phyloP scores from a whole-genome alignment of 2,797 vertebrate species.

The Mallotus villosus region DNA sequence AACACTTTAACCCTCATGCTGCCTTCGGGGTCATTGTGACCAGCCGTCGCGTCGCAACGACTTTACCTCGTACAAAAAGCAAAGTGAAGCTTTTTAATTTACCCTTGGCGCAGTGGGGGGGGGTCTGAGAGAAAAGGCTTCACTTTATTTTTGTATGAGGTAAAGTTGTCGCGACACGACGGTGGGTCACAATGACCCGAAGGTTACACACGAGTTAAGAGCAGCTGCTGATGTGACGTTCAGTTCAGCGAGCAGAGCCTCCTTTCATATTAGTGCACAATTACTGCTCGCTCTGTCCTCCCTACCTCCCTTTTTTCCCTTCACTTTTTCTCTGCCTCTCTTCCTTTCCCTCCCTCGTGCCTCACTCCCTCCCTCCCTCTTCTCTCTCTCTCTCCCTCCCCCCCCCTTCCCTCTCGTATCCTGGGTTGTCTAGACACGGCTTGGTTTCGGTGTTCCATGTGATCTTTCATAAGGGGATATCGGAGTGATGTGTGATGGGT shows the following conservation, averaged over 20 bases:
- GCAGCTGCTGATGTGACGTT: not conserved
- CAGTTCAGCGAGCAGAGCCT: not conserved
- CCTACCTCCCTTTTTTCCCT: not conserved
- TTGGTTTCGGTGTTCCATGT: conserved; percentile 52
- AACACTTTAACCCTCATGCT: too few relatives aligned
- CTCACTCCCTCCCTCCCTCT: not conserved
- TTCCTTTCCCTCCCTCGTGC: not conserved
- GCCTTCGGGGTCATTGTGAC: too few relatives aligned
- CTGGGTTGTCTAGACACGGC: conserved; percentile 23
- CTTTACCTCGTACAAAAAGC: too few relatives aligned
- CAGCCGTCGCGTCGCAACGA: too few relatives aligned
- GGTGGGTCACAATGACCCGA: too few relatives aligned
- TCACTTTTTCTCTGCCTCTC: not conserved
- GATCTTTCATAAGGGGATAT: conserved; percentile 58
- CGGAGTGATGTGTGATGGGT: conserved; percentile 31
- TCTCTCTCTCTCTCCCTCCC: not conserved
- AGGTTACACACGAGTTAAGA: too few relatives aligned
- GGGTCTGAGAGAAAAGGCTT: too few relatives aligned
- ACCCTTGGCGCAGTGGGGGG: too few relatives aligned
- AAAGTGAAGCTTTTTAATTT: too few relatives aligned
- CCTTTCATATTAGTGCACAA: not conserved
- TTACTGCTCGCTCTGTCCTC: not conserved
- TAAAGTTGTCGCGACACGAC: too few relatives aligned
- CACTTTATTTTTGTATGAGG: too few relatives aligned
- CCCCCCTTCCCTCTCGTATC: too few relatives aligned